phyloP scores from a whole-genome alignment of 2,113 vertebrate species.

The Caloenas nicobarica region DNA sequence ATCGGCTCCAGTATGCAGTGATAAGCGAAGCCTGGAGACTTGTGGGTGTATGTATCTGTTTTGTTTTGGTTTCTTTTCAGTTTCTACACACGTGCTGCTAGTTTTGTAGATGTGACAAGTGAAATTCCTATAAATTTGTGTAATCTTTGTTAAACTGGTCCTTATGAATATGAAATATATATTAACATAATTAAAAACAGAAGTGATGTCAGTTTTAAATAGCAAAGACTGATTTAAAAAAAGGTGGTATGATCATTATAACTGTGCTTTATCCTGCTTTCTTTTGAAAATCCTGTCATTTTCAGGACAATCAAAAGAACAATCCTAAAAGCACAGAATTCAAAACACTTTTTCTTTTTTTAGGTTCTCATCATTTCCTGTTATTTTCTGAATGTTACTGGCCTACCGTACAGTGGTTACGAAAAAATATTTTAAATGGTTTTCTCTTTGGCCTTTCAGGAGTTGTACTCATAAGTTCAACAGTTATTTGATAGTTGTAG shows the following conservation, averaged over 20 bases:
- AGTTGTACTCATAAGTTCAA: background rate
- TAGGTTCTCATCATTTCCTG: background rate
- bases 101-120: background rate
- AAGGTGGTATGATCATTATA: background rate
- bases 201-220: background rate
- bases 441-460: background rate
- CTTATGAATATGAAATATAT: background rate
- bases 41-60: conserved; percentile 80
- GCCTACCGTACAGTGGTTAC: background rate
- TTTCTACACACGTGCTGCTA: background rate
- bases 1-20: conserved; percentile 92
- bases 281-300: background rate
- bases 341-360: background rate
- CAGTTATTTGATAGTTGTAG: background rate
- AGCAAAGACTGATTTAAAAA: background rate
- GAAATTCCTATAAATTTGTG: background rate
- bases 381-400: background rate
- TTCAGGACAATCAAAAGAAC: background rate
- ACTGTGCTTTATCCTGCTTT: background rate
- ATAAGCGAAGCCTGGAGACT: conserved; percentile 95
- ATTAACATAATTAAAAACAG: background rate
- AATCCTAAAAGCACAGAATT: background rate
- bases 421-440: background rate
- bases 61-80: background rate
- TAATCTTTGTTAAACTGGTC: background rate